Evolutionary conservation across 2,113 vertebrate genomes (phyloP), one percentile per base, ranked within the genome.

Genomic region (Hippocampus guttulatus): DNA sequence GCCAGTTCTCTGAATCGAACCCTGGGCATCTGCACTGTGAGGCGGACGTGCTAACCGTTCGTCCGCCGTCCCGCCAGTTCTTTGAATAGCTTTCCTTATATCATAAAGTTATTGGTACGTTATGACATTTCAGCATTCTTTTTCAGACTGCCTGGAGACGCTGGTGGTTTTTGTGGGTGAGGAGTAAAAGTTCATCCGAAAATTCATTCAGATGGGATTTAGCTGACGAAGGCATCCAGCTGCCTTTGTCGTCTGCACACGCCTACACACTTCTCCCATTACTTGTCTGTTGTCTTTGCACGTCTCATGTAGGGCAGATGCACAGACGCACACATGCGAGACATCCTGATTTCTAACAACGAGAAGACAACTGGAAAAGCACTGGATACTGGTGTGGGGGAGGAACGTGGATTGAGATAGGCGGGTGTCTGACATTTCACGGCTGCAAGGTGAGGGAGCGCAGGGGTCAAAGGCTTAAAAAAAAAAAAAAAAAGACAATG

Each of bases 291-390:
- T 75, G 83, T 75, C 73, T 82, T 87, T 85, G 74, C 77, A 78
- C 23, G 62, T 74, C 67, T 84, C 78, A 71, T 85, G 79, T 82
- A 78, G 16, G 7, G 79, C 83, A 86, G 80, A 88, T 85, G 80
- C 70, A 77, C 43, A 43, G 9, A 43, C 62, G n/a, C 61, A 45
- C 62, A 16, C 62, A 43, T 1, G 5, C 33, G 5, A 63, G 40
- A 43, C 33, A 55, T 16, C 18, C 58, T 30, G 63, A 70, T 70
- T 68, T 52, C 64, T 25, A 68, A 47, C 21, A 2, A 21, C n/a
- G 41, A 73, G 47, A 21, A 62, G 33, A 6, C 3, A 61, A 64
- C 0, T 58, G 47, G 62, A 68, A 64, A 69, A 71, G 20, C n/a
- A 47, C 67, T 30, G 66, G 63, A 47, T 41, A 49, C 66, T 49